phyloP scores from a whole-genome alignment of 2,888 invertebrate genomes.

The Calameuta pallipes region DNA sequence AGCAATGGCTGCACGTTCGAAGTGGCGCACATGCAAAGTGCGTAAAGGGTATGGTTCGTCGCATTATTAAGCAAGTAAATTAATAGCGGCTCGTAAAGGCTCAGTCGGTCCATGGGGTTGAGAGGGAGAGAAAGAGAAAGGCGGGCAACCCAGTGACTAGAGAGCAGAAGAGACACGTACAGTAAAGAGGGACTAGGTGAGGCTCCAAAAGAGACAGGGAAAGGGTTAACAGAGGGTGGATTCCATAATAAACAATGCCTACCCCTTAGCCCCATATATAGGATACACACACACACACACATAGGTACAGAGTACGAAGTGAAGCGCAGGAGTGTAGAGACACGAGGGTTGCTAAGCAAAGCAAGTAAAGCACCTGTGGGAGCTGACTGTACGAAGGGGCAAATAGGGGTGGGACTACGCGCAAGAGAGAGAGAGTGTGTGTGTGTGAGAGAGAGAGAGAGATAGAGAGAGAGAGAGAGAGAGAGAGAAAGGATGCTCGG shows the following conservation, averaged over 20 bases:
- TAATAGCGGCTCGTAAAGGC: slow-evolving; percentile 59
- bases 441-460: slow-evolving; percentile 20
- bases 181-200: too few species aligned
- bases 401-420: slow-evolving; percentile 3
- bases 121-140: slow-evolving; percentile 27
- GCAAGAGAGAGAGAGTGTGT: slow-evolving; percentile 17
- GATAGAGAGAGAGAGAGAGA: slow-evolving; percentile 19
- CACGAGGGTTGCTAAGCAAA: slow-evolving; percentile 57
- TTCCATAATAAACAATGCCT: slow-evolving; percentile 61
- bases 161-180: too few species aligned
- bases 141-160: background rate
- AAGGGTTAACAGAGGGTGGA: slow-evolving; percentile 46
- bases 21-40: background rate
- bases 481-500: slow-evolving; percentile 20
- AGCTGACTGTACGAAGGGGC: slow-evolving; percentile 32
- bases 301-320: slow-evolving; percentile 18
- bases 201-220: too few species aligned
- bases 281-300: slow-evolving; percentile 19
- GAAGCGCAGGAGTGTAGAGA: slow-evolving; percentile 16
- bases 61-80: slow-evolving; percentile 65
- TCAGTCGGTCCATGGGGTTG: slow-evolving; percentile 28
- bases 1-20: background rate
- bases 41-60: slow-evolving; percentile 16
- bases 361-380: slow-evolving; percentile 61
- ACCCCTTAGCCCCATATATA: slow-evolving; percentile 16